Base-by-base conservation (phyloP, 2,888 invertebrate genomes). In the Drosophila mimica region DNA sequence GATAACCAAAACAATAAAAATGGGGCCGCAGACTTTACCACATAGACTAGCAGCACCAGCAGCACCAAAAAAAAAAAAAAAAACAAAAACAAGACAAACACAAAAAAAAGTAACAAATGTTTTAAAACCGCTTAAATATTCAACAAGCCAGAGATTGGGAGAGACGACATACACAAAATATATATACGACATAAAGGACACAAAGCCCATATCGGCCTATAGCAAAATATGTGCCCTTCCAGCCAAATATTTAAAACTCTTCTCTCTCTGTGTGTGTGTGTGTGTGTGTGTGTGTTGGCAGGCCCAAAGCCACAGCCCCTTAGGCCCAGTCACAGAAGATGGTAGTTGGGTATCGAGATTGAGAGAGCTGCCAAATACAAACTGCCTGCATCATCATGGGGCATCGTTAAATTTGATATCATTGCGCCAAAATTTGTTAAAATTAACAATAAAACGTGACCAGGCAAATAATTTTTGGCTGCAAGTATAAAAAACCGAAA, bases 1-100 rank as follows among this genome's bases (percentile, higher is more conserved):
- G 87, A 91, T 88, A 88, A 88, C 91, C 84, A 82, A 90, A 87
- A 90, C 86, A 90, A 87, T 87, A 87, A 87, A 90, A 90, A 74
- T 69, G 79, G 70, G 70, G 56, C 59, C 72, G 63, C 82, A 70
- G 72, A 80, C 72, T 64, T 59, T 57, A 61, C 71, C 65, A 48
- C 70, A 62, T 56, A 68, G 67, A 54, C 36, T 25, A 36, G 15
- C 13, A 15, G 25, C 15, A 46, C 4, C 28, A 31, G 31, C 75
- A 69, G 74, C 64, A 60, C n/a, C n/a, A n/a, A n/a, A n/a, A 25
- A 11, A 48, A 60, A 48, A 40, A 31, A 31, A 48, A 25, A 8
- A 13, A 17, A 20, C 38, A 63, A 34, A 49, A 54, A 40, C 43
- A n/a, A 36, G 25, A 33, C 17, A 17, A 40, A 49, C 43, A 65